A percentile compares a stretch with the other conserved stretches of the same genome.
phyloP scores from a whole-genome alignment of 2,113 vertebrate genomes.

The Brachyhypopomus gauderio region DNA sequence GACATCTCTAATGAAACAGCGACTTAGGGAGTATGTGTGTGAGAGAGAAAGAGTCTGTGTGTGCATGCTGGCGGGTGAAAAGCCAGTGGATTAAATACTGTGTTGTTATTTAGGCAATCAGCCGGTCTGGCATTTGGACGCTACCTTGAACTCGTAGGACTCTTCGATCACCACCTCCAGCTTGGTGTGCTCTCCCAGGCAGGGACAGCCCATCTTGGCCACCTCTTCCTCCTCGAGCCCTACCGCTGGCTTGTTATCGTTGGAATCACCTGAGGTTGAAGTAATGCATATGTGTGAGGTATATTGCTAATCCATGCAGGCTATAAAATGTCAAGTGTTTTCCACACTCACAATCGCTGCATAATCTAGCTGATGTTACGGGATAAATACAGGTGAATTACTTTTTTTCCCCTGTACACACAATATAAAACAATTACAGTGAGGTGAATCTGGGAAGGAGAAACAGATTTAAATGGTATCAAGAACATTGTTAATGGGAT shows the following conservation, averaged over 20 bases:
- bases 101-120: neutral
- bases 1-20: conserved; percentile 16
- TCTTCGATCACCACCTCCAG: conserved; percentile 82
- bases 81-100: neutral
- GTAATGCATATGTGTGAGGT: neutral
- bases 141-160: conserved; percentile 82
- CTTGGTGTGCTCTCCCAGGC: conserved; percentile 76
- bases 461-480: conserved; percentile 2
- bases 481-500: conserved; percentile 26
- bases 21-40: neutral
- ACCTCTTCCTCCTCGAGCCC: conserved; percentile 70
- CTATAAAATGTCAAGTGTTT: neutral
- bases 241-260: conserved; percentile 74
- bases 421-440: neutral
- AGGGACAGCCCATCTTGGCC: conserved; percentile 80
- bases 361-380: neutral
- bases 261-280: conserved; percentile 72
- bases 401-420: neutral
- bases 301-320: too few relatives aligned
- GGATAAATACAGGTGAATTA: too few relatives aligned
- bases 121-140: neutral
- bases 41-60: neutral
- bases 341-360: neutral
- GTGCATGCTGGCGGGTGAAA: neutral
- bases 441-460: neutral